phyloP scores from a whole-genome alignment of 2,888 invertebrate genomes.

The Melinaea menophilus region DNA sequence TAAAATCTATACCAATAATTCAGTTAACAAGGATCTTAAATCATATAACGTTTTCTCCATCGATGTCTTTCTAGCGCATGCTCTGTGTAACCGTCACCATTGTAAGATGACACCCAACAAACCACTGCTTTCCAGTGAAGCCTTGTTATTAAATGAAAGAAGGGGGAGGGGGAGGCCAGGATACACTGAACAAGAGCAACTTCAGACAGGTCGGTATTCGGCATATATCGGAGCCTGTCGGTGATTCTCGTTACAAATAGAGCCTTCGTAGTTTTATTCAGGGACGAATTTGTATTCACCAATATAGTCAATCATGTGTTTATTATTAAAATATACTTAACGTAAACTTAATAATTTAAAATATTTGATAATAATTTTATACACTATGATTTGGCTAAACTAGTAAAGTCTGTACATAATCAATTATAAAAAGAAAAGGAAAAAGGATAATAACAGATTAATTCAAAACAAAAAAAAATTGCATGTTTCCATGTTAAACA shows the following conservation, averaged over 20 bases:
- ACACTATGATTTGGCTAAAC: too few species aligned
- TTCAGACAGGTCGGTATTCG: constrained; percentile 49
- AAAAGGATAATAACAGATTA: too few species aligned
- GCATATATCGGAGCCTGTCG: constrained; percentile 44
- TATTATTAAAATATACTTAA: too few species aligned
- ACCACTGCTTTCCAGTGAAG: constrained; percentile 34
- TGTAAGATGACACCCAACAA: constrained; percentile 36
- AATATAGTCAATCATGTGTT: too few species aligned
- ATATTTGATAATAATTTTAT: too few species aligned
- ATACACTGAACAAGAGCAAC: constrained; percentile 42
- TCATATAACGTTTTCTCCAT: constrained; percentile 36
- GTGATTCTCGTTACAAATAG: constrained; percentile 37
- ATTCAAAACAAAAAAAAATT: too few species aligned
- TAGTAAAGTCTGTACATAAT: too few species aligned
- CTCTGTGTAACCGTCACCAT: constrained; percentile 39
- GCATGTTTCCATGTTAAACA: too few species aligned
- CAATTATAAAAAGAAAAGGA: too few species aligned
- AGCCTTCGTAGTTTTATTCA: constrained; percentile 42
- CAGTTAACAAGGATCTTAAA: constrained; percentile 28
- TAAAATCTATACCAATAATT: constrained; percentile 16
- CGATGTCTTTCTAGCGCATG: constrained; percentile 51
- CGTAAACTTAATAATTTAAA: too few species aligned
- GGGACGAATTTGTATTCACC: constrained; percentile 35
- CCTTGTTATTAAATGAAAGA: constrained; percentile 34
- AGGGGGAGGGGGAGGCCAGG: constrained; percentile 35